A percentile compares a stretch with the other conserved stretches of the same genome.
Conservation (phyloP, 35 echinoderm and acorn worm species). For the Anneissia japonica region DNA sequence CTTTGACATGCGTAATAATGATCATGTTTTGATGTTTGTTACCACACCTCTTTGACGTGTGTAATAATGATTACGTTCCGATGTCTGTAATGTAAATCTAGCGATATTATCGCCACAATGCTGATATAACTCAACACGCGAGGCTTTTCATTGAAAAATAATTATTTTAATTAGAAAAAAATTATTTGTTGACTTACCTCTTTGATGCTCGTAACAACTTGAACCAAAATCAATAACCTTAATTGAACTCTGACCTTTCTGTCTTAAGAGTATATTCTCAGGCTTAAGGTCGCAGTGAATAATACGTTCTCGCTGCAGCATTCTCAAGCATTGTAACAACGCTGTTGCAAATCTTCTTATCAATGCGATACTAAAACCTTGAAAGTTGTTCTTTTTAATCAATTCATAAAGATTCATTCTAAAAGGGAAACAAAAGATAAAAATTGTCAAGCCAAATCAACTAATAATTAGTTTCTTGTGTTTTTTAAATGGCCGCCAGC, state of each 20-base stretch:
- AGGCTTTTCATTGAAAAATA: too few species aligned
- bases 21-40: too few species aligned
- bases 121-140: too few species aligned
- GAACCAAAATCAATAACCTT: slow-evolving; percentile 96
- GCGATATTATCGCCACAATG: too few species aligned
- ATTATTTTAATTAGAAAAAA: too few species aligned
- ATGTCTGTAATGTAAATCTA: too few species aligned
- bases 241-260: slow-evolving; percentile 94
- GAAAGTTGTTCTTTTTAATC: slow-evolving; percentile 98
- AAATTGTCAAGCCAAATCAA: not conserved
- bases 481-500: not conserved
- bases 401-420: slow-evolving; percentile 98
- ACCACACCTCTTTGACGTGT: too few species aligned
- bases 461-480: not conserved
- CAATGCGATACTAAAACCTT: slow-evolving; percentile 84
- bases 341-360: slow-evolving; percentile 81
- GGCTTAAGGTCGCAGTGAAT: slow-evolving; percentile 94
- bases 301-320: slow-evolving; percentile 75
- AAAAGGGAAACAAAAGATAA: slow-evolving; percentile 2
- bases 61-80: too few species aligned
- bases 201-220: slow-evolving; percentile 92
- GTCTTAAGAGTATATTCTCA: slow-evolving; percentile 80
- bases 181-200: slow-evolving; percentile 72
- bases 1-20: too few species aligned
- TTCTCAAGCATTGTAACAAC: slow-evolving; percentile 60